Evolutionary conservation across 2,797 vertebrate genomes (phyloP).

Genomic region (Sebastes paucispinis): DNA sequence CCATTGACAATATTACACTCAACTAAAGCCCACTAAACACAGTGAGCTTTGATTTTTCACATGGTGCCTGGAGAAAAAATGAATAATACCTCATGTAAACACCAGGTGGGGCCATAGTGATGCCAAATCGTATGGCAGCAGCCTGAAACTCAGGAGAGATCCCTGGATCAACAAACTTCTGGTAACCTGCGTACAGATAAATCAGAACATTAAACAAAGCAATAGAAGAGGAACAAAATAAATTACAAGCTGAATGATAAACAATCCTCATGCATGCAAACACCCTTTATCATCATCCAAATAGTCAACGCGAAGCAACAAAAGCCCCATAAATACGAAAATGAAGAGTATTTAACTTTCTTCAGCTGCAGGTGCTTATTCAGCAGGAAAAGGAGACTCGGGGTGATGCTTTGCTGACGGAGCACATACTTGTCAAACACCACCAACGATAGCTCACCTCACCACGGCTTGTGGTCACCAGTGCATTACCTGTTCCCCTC

Average conservation of each 20-base stretch:
- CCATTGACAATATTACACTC: neutral
- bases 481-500: constrained; percentile 66
- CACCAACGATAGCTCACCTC: constrained; percentile 64
- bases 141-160: constrained; percentile 90
- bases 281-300: neutral
- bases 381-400: constrained; percentile 53
- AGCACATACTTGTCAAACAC: constrained; percentile 64
- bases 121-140: constrained; percentile 83
- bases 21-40: neutral
- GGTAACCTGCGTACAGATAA: constrained; percentile 83
- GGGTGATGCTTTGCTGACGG: constrained; percentile 70
- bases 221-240: neutral
- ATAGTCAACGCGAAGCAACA: neutral
- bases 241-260: neutral
- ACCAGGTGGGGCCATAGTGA: constrained; percentile 91
- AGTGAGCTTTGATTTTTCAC: neutral
- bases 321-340: neutral
- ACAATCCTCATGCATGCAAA: neutral
- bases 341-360: constrained; percentile 42
- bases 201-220: constrained; percentile 10
- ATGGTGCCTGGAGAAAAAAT: neutral
- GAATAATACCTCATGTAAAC: constrained; percentile 90
- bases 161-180: constrained; percentile 90
- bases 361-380: constrained; percentile 58
- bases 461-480: constrained; percentile 67